Base-by-base conservation (phyloP, 2,113 vertebrate genomes). In the Saguinus imperator region DNA sequence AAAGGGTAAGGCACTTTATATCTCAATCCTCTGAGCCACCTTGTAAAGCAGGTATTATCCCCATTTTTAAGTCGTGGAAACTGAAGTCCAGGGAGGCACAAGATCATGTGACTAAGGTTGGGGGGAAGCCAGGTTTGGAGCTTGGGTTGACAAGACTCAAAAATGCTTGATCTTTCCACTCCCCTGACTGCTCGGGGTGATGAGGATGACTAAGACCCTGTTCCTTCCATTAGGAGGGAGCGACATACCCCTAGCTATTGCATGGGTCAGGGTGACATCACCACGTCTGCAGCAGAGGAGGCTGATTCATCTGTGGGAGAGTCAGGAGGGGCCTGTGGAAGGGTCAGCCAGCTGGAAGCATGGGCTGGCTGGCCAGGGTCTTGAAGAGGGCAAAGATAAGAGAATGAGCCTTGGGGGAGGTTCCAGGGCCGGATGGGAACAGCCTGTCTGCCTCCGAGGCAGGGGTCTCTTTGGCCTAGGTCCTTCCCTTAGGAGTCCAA, bases 251-350 rank as follows among this genome's bases (percentile, higher is more conserved):
- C 57, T 14, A 84, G 66, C 70, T 85, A n/a, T 2, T 23, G 55
- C 64, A 8, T 6, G 4, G 81, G 50, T 96, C 94, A 94, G 73
- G n/a, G 76, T 95, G 95, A 97, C 5, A 20, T 97, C 97, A 97
- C 83, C 5, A 5, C 58, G 45, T 35, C 2, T 35, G 79, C 37
- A 61, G 85, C 32, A 4, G 61, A 61, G 70, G 55, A 70, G 85
- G 90, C 95, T 96, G 97, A 97, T 94, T 96, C 95, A 97, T 94
- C 81, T 23, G 81, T 45, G 27, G 70, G 94, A 93, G 76, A n/a
- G 27, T 50, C 11, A 6, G n/a, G 57, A 85, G 21, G 61, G 79
- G 92, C 77, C 37, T n/a, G 35, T 57, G 75, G 66, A 52, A 94
- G 87, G 57, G 80, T 58, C 32, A 12, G 18, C 50, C 40, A 48